Base-by-base conservation (phyloP, 2,113 vertebrate genomes). In the Oncorhynchus clarkii region DNA sequence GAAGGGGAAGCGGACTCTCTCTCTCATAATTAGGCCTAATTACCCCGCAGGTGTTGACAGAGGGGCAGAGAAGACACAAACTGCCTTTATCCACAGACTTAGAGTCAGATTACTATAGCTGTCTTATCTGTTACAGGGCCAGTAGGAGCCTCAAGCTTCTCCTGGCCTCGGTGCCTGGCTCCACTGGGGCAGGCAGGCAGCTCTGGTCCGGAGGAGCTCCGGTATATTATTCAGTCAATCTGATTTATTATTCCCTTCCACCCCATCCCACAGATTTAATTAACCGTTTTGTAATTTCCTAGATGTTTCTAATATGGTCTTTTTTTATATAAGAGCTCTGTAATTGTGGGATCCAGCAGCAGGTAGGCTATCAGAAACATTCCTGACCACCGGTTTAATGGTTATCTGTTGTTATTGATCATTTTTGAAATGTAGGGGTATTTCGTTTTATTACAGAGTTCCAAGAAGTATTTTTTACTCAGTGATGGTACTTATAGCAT, bases 1-100 rank as follows among this genome's bases (percentile, higher is more conserved):
- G 94, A 97, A 97, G 94, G 96, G 96, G 96, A 98, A 96, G 96
- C 96, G 92, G 96, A 96, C 94, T 96, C 95, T 96, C 39, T 45
- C 39, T 45, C 95, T 98, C 96, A 99, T 99, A 99, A 99, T 99
- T 98, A 99, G 96, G 95, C 97, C 96, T 99, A 98, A 99, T 99
- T 99, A 98, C 95, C 94, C 93, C 91, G 91, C 93, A 98, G 96
- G 98, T 97, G 97, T 97, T 97, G 98, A 99, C 96, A 98, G 97
- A 98, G 80, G 69, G 92, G 92, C 96, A 93, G 95, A 96, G 95
- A 97, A 95, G 96, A 97, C 96, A 99, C 97, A 99, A 99, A 97
- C 97, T 98, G 96, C 95, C 97, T 99, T 99, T 99, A 99, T 99
- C 96, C 98, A 90, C 54, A 88, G 95, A 95, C 96, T 98, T 97